Conservation (phyloP, 2,888 invertebrate species). For the Zhuqinia jingwanae region DNA sequence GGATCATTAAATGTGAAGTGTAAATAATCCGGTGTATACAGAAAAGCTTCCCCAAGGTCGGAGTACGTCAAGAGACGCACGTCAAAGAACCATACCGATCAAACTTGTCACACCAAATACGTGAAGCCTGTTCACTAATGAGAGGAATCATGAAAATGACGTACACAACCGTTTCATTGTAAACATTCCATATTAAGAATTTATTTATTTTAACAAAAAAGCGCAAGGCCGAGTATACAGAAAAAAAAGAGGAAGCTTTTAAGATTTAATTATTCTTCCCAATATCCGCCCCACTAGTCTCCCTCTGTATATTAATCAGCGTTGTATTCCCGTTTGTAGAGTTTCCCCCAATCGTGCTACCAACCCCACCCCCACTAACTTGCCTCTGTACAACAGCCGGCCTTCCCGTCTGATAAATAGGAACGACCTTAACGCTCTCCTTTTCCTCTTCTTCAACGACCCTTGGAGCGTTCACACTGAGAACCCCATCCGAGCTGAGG, state of each 20-base stretch:
- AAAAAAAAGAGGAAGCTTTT: not conserved
- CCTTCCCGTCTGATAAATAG: constrained; percentile 69
- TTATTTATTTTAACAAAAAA: no score
- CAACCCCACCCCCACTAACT: not conserved
- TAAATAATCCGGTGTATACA: no score
- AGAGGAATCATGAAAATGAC: no score
- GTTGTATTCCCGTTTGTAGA: constrained; percentile 12
- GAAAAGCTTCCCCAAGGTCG: no score
- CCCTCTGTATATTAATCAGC: constrained; percentile 50
- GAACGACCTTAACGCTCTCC: constrained; percentile 62
- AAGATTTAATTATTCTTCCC: not conserved
- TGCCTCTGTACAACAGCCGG: constrained; percentile 63
- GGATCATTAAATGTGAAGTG: no score
- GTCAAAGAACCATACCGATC: no score
- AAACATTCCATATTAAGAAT: no score
- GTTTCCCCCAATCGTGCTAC: no score
- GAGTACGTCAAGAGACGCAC: no score
- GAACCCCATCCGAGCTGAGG: constrained; percentile 80
- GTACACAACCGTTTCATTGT: no score
- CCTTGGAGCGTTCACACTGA: constrained; percentile 80
- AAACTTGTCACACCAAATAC: no score
- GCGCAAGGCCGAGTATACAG: not conserved
- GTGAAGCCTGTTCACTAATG: no score
- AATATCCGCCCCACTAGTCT: constrained; percentile 1
- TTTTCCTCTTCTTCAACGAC: not conserved